Evolutionary conservation across 2,888 invertebrate genomes (phyloP).

Genomic region (Heliconius aoede): DNA sequence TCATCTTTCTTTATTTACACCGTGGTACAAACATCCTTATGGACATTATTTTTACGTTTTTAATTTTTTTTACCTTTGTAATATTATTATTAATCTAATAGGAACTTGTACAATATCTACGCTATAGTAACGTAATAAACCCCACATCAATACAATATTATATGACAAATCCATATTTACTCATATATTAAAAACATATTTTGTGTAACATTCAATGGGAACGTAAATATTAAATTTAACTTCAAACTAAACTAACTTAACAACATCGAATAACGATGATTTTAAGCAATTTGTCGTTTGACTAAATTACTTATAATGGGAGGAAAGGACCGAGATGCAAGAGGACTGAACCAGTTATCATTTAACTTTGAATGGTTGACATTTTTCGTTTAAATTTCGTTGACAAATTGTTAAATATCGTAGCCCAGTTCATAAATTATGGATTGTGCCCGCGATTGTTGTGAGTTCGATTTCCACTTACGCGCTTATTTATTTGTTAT

Average conservation of each 20-base stretch:
- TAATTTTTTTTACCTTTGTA: not conserved
- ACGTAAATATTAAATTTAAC: not conserved
- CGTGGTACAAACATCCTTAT: no score
- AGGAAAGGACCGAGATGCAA: constrained; percentile 13
- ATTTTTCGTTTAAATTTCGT: not conserved
- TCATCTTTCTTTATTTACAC: no score
- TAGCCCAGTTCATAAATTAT: not conserved
- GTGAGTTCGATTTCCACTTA: not conserved
- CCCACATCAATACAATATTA: no score
- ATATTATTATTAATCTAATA: not conserved
- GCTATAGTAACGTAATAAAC: not conserved
- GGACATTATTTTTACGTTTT: not conserved
- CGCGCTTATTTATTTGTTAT: not conserved
- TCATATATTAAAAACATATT: not conserved
- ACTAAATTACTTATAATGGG: constrained; percentile 18
- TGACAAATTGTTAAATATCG: no score
- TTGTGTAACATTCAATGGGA: not conserved
- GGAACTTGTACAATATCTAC: no score
- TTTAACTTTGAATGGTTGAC: not conserved
- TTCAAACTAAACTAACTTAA: not conserved
- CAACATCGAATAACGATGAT: constrained; percentile 1
- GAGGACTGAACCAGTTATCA: constrained; percentile 15
- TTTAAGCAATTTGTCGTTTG: constrained; percentile 20
- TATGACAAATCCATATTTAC: not conserved
- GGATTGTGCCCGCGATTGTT: not conserved